Evolutionary conservation across 2,888 invertebrate species (phyloP).

Genomic region (Keiferia lycopersicella): DNA sequence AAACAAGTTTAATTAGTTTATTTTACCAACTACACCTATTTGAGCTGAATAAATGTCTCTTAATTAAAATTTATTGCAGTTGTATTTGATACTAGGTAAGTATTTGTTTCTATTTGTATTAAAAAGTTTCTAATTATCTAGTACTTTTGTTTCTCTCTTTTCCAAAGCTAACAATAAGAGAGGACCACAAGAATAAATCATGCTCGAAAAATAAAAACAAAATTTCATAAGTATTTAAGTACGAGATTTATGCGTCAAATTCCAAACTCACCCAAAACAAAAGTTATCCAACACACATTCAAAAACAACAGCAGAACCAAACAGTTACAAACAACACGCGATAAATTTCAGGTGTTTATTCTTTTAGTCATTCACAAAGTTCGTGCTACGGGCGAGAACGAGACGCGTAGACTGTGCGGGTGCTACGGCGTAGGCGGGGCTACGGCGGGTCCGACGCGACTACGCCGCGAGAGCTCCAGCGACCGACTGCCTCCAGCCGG

Average conservation of each 20-base stretch:
- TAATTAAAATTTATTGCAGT: too few relatives aligned
- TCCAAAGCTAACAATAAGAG: too few relatives aligned
- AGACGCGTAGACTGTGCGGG: conserved; percentile 34
- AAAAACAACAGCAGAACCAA: conserved; percentile 16
- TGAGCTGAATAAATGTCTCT: too few relatives aligned
- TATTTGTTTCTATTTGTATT: too few relatives aligned
- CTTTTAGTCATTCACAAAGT: conserved; percentile 20
- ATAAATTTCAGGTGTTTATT: conserved; percentile 13
- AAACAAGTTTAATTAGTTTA: too few relatives aligned
- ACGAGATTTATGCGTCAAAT: conserved; percentile 2
- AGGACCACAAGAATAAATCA: too few relatives aligned
- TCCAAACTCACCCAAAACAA: conserved; percentile 13
- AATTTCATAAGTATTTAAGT: not conserved
- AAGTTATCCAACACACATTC: conserved; percentile 15
- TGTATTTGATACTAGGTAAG: too few relatives aligned
- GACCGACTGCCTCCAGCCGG: conserved; percentile 53
- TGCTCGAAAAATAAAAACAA: not conserved
- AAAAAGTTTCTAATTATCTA: too few relatives aligned
- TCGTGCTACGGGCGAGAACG: not conserved
- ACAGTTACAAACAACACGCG: conserved; percentile 17
- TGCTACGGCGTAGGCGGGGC: conserved; percentile 36
- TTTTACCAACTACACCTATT: too few relatives aligned
- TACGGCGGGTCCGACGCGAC: conserved; percentile 38
- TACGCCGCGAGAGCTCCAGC: conserved; percentile 50
- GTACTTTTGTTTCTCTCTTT: too few relatives aligned